Evolutionary conservation across 2,113 vertebrate species (phyloP).

Genomic region (Panthera leo): DNA sequence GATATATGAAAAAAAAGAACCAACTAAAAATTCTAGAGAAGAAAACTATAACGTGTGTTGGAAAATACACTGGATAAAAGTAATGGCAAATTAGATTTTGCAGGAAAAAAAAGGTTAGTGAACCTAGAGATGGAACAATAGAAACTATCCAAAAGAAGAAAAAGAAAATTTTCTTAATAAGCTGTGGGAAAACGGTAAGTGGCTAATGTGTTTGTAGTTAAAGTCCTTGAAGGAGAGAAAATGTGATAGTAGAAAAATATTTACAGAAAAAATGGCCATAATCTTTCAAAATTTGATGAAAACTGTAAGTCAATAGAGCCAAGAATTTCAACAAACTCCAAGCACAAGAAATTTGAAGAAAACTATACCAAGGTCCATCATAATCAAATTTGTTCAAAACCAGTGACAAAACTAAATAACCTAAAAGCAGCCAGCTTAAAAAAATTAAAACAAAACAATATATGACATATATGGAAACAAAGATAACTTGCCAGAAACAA

Average conservation of each 20-base stretch:
- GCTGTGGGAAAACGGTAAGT: not conserved
- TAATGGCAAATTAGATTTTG: not conserved
- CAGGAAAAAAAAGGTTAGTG: not conserved
- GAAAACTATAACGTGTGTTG: not conserved
- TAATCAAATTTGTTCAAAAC: not conserved
- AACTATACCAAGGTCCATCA: not conserved
- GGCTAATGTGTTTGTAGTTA: not conserved
- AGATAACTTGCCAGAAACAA: slow-evolving; percentile 1
- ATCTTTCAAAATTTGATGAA: slow-evolving; percentile 23
- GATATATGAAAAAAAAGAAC: not conserved
- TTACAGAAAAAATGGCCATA: slow-evolving; percentile 1
- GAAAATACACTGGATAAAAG: not conserved
- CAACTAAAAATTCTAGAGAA: not conserved
- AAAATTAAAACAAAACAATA: not conserved
- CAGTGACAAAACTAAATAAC: not conserved
- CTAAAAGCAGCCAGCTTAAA: not conserved
- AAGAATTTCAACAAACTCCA: not conserved
- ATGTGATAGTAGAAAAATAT: not conserved
- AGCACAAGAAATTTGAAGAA: not conserved
- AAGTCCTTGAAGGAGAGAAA: not conserved
- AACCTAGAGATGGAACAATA: not conserved
- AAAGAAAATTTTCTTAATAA: not conserved
- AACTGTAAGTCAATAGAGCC: not conserved
- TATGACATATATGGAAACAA: not conserved
- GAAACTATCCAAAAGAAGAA: not conserved